Base-by-base conservation (phyloP, 2,113 vertebrate species). In the Mesembrinibis cayennensis region DNA sequence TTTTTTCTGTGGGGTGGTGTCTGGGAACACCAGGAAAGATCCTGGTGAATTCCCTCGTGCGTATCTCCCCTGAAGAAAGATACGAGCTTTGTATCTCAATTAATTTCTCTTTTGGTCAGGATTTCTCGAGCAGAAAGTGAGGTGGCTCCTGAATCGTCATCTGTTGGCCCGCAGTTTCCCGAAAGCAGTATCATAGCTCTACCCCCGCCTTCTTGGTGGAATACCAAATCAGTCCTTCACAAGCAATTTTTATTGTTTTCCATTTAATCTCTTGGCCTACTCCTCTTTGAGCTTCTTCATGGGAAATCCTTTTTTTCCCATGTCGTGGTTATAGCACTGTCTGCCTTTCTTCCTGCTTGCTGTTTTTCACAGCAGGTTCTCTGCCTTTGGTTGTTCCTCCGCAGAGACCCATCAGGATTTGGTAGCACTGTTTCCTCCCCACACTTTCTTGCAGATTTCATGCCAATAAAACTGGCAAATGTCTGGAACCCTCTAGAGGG, bases 71-170 rank as follows among this genome's bases (percentile, higher is more conserved):
- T 66, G 38, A 45, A 67, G 81, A 71, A 84, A 58, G 49, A 14
- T 17, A 23, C 1, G 4, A 90, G 50, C 45, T 83, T 72, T 69
- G 6, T 38, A 10, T 25, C 32, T 90, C 25, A 40, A 2, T 55
- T 66, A 0, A 11, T 49, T 67, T 84, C 40, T 61, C 16, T 59
- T 18, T 21, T 21, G 21, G 36, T 62, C 27, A 50, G 58, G 17
- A n/a, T 81, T 87, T 85, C 70, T 79, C 58, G 49, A 82, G 53
- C 36, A 70, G 74, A 55, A 80, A 21, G 49, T 36, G 69, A 49
- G 32, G 50, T 42, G 29, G 40, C 74, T 74, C 70, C 36, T 0
- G 0, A 47, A 17, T 7, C 8, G 7, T 53, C 34, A 56, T 34
- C 44, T 65, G 5, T 50, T 65, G 23, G 30, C 47, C 70, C 8